Base-by-base conservation (phyloP, 2,888 invertebrate species). In the Pachymerium ferrugineum region DNA sequence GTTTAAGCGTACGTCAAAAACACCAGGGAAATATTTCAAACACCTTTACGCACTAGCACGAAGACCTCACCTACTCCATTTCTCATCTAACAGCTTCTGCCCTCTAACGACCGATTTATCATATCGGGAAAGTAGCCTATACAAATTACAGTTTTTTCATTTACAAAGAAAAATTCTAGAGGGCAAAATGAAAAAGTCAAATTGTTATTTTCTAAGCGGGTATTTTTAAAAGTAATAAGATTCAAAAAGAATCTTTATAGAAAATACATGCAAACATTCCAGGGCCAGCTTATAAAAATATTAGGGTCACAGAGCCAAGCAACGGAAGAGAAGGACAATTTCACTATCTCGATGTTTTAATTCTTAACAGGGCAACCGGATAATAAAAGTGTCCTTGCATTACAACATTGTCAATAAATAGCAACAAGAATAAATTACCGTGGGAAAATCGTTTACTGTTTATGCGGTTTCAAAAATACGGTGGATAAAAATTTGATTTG, bases 361-460 rank as follows among this genome's bases (percentile, higher is more conserved):
- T n/a, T n/a, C n/a, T n/a, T n/a, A n/a, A n/a, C n/a, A n/a, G n/a
- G n/a, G 28, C 25, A 62, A 25, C 62, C 62, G 62, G 62, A 28
- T 62, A 62, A 62, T 62, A 62, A 62, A 62, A 22, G 22, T 62
- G 62, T 62, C 28, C 62, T 62, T 62, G 62, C 62, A 62, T 62
- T 62, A 62, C n/a, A 62, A 62, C 25, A 62, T 62, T 12, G 28
- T 14, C 28, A 25, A 62, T 62, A 62, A 62, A 62, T 25, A 62
- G 62, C 28, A 62, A 38, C 38, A 38, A 62, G 25, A 62, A 62
- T 62, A 62, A 62, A 62, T 62, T 62, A n/a, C 62, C 62, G 62
- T 62, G 62, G 62, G 62, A 62, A 62, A 62, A 62, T n/a, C n/a
- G n/a, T n/a, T n/a, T n/a, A 62, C 22, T 22, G 54, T 5, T 14